Base-by-base conservation (phyloP, 2,113 vertebrate genomes). In the Zonotrichia leucophrys region DNA sequence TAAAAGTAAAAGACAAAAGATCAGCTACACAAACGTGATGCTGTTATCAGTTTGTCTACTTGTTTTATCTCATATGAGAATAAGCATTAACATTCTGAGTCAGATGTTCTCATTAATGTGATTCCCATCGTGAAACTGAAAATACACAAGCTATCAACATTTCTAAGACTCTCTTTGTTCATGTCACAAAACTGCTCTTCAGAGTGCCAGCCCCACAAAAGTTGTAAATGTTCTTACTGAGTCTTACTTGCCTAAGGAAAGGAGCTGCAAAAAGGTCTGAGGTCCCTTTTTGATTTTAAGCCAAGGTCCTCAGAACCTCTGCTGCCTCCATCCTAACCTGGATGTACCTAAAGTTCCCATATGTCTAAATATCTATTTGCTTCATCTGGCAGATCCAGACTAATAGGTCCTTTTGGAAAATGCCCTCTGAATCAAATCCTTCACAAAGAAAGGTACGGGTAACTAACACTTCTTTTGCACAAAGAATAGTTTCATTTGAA, bases 71-170 rank as follows among this genome's bases (percentile, higher is more conserved):
- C 73, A 70, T 86, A 88, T 67, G 67, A 95, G 76, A 93, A 83
- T 88, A 80, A 59, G 31, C 68, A 94, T 92, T 91, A 94, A 70
- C 90, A 90, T 90, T 95, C 84, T 81, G 60, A 95, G 79, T 83
- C 85, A 92, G 79, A 86, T 93, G 82, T 92, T 96, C 90, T 93
- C 87, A 94, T 95, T 96, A 96, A 91, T 67, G 49, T 90, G 90
- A 95, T 92, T 96, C 76, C 78, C 85, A 93, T 70, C 1, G 1
- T 1, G 10, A 89, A 95, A 85, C 66, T 91, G 69, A 95, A 95
- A 95, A 88, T 85, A 83, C 39, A 83, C 50, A 93, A 83, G 72
- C 72, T 67, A 91, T 94, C 74, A 95, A 87, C 53, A 42, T 27
- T 80, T 97, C 81, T 89, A 82, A 91, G 89, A 66, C 53, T 92